Conservation (phyloP, 2,888 invertebrate genomes). For the Sycophila texana region DNA sequence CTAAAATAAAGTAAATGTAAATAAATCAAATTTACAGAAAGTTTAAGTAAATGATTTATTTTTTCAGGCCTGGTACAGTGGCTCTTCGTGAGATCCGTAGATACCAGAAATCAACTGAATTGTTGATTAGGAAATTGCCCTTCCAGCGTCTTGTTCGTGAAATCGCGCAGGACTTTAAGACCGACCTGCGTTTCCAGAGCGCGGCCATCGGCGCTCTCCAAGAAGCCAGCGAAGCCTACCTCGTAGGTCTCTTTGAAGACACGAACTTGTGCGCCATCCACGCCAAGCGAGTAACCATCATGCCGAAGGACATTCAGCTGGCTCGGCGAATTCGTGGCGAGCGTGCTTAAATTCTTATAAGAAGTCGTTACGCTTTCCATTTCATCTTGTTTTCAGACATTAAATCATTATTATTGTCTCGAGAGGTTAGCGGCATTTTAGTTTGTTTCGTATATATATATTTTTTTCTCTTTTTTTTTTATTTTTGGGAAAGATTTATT, state of each 20-base stretch:
- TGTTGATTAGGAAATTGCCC: slow-evolving; percentile 95
- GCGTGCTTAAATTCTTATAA: slow-evolving; percentile 83
- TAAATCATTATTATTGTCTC: slow-evolving; percentile 58
- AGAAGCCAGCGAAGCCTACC: slow-evolving; percentile 94
- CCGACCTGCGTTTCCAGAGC: slow-evolving; percentile 96
- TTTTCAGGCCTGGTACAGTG: slow-evolving; percentile 90
- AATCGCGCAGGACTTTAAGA: slow-evolving; percentile 98
- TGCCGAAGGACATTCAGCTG: slow-evolving; percentile 98
- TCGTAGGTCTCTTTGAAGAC: slow-evolving; percentile 94
- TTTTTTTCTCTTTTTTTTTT: slow-evolving; percentile 24
- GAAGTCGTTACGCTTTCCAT: slow-evolving; percentile 52
- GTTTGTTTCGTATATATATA: slow-evolving; percentile 56
- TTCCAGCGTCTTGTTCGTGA: slow-evolving; percentile 97
- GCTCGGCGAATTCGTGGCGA: slow-evolving; percentile 97
- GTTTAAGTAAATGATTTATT: not conserved
- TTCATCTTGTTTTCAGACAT: slow-evolving; percentile 62
- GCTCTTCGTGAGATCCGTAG: slow-evolving; percentile 97
- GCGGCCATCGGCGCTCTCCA: slow-evolving; percentile 94
- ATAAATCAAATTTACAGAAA: not conserved
- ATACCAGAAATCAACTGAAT: slow-evolving; percentile 96
- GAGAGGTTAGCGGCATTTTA: slow-evolving; percentile 58
- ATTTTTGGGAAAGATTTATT: slow-evolving; percentile 59
- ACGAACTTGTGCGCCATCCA: slow-evolving; percentile 98
- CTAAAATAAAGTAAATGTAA: too few relatives aligned
- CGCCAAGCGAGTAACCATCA: slow-evolving; percentile 94